These are phyloP conservation scores for Lordiphosa andalusiaca DNA, from an alignment of 2,888 invertebrate genomes.

Conservation along the genomic window DNA sequence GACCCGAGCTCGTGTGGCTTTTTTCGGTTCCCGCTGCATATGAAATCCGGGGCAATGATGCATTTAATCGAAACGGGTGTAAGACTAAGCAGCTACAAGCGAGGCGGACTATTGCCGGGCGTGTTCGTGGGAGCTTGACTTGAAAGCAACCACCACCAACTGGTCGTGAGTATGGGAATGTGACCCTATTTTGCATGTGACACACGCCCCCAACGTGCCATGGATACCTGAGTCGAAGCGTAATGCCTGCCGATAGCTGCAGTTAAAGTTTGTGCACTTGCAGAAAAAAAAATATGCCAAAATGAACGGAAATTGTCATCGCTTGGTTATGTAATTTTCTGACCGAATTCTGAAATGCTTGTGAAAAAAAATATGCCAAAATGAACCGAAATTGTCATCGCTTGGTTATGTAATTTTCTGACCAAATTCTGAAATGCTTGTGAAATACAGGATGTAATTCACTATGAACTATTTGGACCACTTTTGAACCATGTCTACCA, in stretches of 20 bases:
- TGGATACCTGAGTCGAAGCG: conserved; percentile 48
- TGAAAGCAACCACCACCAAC: conserved; percentile 37
- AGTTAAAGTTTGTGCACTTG: conserved; percentile 13
- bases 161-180: conserved; percentile 18
- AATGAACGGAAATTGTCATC: no score
- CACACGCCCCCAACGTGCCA: conserved; percentile 56
- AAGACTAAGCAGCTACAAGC: conserved; percentile 29
- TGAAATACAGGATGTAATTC: no score
- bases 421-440: no score
- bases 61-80: conserved; percentile 59
- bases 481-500: no score
- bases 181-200: conserved; percentile 66
- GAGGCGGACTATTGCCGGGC: conserved; percentile 10
- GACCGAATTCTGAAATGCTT: no score
- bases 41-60: conserved; percentile 56
- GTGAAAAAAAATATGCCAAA: no score
- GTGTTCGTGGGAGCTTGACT: conserved; percentile 40
- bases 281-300: conserved; percentile 1
- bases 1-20: conserved; percentile 36
- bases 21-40: conserved; percentile 38
- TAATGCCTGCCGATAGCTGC: conserved; percentile 1
- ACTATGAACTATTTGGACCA: no score
- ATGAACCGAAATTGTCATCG: no score
- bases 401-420: no score
- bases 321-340: no score